Evolutionary conservation across 2,113 vertebrate genomes (phyloP).

Genomic region (Equus przewalskii): DNA sequence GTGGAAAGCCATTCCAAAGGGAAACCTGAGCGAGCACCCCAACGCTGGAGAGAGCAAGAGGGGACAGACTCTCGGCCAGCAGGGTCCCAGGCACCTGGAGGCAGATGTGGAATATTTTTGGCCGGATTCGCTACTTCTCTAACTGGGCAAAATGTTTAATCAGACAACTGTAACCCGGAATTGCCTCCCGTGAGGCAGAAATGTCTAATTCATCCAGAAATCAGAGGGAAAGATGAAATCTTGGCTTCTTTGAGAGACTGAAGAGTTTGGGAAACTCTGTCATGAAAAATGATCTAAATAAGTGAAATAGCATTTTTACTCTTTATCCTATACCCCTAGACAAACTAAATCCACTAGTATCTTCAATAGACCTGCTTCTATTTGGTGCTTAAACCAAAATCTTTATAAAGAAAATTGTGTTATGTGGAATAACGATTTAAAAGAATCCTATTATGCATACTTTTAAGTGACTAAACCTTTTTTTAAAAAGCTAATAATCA

Average conservation of each 20-base stretch:
- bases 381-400: constrained; percentile 2
- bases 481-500: not conserved
- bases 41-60: not conserved
- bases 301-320: not conserved
- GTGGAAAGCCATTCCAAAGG: not conserved
- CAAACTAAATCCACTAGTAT: not conserved
- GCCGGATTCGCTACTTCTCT: not conserved
- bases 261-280: not conserved
- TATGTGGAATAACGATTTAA: not conserved
- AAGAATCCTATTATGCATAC: not conserved
- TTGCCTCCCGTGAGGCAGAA: not conserved
- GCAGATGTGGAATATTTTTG: not conserved
- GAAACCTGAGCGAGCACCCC: not conserved
- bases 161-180: not conserved
- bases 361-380: not conserved
- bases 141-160: not conserved
- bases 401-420: not conserved
- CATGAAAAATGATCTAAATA: constrained; percentile 7
- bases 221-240: not conserved
- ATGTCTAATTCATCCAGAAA: not conserved
- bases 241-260: not conserved
- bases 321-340: not conserved
- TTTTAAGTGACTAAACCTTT: not conserved
- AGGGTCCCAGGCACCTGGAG: not conserved
- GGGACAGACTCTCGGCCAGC: not conserved